Percentiles rank a stretch among this genome's conserved stretches.
These are phyloP conservation scores for Rhimphoctona megacephalus DNA, from an alignment of 2,888 invertebrate species.

Conservation along the genomic window DNA sequence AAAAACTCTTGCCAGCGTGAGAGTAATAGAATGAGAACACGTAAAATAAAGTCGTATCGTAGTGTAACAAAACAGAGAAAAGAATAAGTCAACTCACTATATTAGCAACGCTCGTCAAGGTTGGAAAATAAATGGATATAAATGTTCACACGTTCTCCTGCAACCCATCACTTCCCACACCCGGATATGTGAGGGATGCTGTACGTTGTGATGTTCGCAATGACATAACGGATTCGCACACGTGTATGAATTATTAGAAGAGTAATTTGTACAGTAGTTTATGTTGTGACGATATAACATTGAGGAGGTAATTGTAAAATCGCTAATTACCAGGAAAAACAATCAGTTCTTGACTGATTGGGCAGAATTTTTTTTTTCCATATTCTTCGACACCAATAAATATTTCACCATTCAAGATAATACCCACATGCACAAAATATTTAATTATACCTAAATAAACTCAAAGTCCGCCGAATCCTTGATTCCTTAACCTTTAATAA, in stretches of 20 bases:
- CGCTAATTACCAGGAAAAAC: neutral
- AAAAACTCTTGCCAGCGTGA: neutral
- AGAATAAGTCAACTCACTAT: slow-evolving; percentile 20
- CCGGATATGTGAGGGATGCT: slow-evolving; percentile 54
- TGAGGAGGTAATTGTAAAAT: slow-evolving; percentile 37
- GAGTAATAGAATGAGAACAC: neutral
- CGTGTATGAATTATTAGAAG: slow-evolving; percentile 14
- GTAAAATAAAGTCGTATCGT: slow-evolving; percentile 29
- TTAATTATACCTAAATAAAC: neutral
- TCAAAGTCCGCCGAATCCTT: neutral
- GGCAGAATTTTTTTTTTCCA: neutral
- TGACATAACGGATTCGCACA: slow-evolving; percentile 47
- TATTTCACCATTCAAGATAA: neutral
- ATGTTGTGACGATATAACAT: slow-evolving; percentile 34
- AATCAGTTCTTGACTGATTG: neutral
- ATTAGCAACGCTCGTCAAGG: slow-evolving; percentile 50
- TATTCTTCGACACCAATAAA: slow-evolving; percentile 17
- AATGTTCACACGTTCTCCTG: slow-evolving; percentile 40
- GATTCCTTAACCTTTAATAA: neutral
- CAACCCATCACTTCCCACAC: slow-evolving; percentile 34
- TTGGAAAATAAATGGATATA: slow-evolving; percentile 52
- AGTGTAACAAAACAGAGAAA: slow-evolving; percentile 17
- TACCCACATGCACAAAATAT: neutral
- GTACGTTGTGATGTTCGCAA: slow-evolving; percentile 37
- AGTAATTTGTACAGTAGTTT: slow-evolving; percentile 19